Evolutionary conservation across 2,113 vertebrate genomes (phyloP), one percentile per base, ranked within the genome.

Genomic region (Uria aalge): DNA sequence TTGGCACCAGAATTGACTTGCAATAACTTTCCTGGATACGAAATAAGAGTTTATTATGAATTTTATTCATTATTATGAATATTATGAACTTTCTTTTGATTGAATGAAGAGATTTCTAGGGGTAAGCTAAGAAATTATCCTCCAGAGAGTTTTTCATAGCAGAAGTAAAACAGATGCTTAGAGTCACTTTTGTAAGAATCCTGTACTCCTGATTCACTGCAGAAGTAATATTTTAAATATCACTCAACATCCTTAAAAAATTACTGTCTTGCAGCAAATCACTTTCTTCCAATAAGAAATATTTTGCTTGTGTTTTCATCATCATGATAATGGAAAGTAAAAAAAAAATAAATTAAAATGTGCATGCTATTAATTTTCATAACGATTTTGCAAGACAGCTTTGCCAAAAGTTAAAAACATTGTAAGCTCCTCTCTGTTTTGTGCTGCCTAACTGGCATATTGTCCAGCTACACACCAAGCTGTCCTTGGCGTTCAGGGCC

Each of bases 1-100:
- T 99, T 99, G 95, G 99, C 99, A 96, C 99, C 99, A 17, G 99
- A 99, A 98, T 99, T 99, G 96, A 99, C 99, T 98, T 99, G 99
- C 95, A 99, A 93, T 94, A 99, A 98, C 96, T 99, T 99, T 86
- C 99, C 99, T 99, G 97, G 93, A 96, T 64, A 79, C 1, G 36
- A 96, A 97, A 96, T 56, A 81, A 91, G 55, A 94, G 30, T 48
- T 92, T 73, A 88, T 78, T 88, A 86, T 48, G 5, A 79, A 52
- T 60, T 32, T 66, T 76, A 73, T 27, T 59, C 15, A 81, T 93
- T 48, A 91, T 48, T 69, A 67, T 36, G 10, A 94, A 38, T 60
- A 60, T 57, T 40, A 85, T 32, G 24, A 90, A 89, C 34, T 87
- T 84, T 29, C 20, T 87, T 77, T 83, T 11, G 47, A 94, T 5